phyloP scores from a whole-genome alignment of 1,140 invertebrate species.

The Penaeus chinensis region DNA sequence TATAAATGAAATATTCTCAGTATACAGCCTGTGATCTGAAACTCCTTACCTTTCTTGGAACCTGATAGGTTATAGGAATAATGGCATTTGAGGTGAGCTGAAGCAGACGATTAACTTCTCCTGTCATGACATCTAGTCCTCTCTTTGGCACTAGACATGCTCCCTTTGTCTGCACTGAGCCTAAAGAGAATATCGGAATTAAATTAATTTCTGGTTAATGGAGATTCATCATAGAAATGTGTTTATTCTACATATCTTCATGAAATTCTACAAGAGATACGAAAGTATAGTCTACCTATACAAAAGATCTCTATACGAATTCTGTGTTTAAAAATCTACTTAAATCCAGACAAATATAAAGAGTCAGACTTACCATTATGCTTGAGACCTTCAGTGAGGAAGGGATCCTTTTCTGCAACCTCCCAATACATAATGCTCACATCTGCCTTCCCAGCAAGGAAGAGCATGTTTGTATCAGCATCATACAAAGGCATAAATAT shows the following conservation, averaged over 20 bases:
- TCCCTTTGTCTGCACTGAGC: slow-evolving; percentile 82
- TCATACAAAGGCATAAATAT: slow-evolving; percentile 91
- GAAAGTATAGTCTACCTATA: too few relatives aligned
- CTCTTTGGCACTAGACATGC: slow-evolving; percentile 91
- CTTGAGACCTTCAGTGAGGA: slow-evolving; percentile 83
- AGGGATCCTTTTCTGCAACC: slow-evolving; percentile 84
- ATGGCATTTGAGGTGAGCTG: slow-evolving; percentile 87
- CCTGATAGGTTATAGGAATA: slow-evolving; percentile 92
- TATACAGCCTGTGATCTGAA: neutral
- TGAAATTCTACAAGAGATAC: too few relatives aligned
- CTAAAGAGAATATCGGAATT: slow-evolving; percentile 20
- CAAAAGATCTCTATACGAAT: neutral
- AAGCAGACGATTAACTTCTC: slow-evolving; percentile 90
- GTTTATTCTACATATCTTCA: too few relatives aligned
- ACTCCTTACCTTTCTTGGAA: slow-evolving; percentile 80
- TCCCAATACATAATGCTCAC: slow-evolving; percentile 89
- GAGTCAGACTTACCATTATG: slow-evolving; percentile 77
- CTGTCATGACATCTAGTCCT: slow-evolving; percentile 92
- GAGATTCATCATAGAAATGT: too few relatives aligned
- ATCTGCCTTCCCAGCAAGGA: slow-evolving; percentile 92
- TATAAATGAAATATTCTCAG: neutral
- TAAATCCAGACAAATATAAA: neutral
- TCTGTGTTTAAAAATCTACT: neutral
- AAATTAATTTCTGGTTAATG: too few relatives aligned
- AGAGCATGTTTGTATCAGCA: slow-evolving; percentile 92